Percentiles rank a stretch among this genome's conserved stretches.
These are phyloP conservation scores for Pseudopleuronectes americanus DNA, from an alignment of 2,797 vertebrate species.

Conservation along the genomic window DNA sequence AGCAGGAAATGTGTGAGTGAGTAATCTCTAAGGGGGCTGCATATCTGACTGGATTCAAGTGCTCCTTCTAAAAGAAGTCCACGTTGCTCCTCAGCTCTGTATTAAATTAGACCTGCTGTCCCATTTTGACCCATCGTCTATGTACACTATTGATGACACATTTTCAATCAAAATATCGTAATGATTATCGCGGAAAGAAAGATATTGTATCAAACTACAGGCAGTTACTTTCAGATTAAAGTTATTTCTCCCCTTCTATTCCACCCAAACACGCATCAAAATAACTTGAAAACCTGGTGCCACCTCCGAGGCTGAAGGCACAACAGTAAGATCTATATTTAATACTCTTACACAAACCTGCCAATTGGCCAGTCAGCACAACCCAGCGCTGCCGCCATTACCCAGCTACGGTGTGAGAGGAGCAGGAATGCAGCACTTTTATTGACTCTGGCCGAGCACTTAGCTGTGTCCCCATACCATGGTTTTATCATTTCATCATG, in stretches of 20 bases:
- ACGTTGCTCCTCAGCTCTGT: slow-evolving; percentile 27
- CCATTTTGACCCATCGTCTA: slow-evolving; percentile 29
- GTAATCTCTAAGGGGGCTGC: slow-evolving; percentile 45
- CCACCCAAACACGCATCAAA: slow-evolving; percentile 1
- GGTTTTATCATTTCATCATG: slow-evolving; percentile 48
- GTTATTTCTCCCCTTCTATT: neutral
- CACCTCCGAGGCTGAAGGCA: slow-evolving; percentile 4
- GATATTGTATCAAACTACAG: neutral
- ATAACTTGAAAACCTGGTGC: slow-evolving; percentile 1
- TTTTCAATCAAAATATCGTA: slow-evolving; percentile 21
- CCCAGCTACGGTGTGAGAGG: slow-evolving; percentile 13
- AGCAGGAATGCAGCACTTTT: slow-evolving; percentile 57
- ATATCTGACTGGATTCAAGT: slow-evolving; percentile 23
- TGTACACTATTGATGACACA: neutral
- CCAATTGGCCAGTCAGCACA: slow-evolving; percentile 29
- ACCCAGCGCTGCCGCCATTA: slow-evolving; percentile 18
- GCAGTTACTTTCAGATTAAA: neutral
- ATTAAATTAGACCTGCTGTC: slow-evolving; percentile 56
- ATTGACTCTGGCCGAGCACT: slow-evolving; percentile 49
- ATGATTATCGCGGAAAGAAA: neutral
- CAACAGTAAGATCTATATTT: slow-evolving; percentile 59
- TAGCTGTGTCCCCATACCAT: slow-evolving; percentile 11
- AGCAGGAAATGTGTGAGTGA: slow-evolving; percentile 39
- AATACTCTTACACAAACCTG: slow-evolving; percentile 54
- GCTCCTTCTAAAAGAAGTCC: slow-evolving; percentile 50